Evolutionary conservation across 2,888 invertebrate species (phyloP), one percentile per base, ranked within the genome.

Genomic region (Acanthosepion lycidas): DNA sequence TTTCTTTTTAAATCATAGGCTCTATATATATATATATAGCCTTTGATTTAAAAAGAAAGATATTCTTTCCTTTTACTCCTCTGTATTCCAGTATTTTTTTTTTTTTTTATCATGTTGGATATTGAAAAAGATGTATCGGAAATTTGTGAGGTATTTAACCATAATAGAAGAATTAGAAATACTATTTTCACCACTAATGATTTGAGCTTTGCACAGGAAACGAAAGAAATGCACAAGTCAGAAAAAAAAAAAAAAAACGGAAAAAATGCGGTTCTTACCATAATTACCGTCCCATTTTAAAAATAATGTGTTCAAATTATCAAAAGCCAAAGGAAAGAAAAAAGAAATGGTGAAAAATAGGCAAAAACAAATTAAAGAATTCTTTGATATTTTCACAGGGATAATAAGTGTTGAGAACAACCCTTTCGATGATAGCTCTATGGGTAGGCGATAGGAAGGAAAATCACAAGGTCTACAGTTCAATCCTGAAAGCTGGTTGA

Each of bases 31-130:
- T 78, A 78, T 64, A 64, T 64, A 28, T 64, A 64, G 15, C 18
- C 78, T 78, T 78, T n/a, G 78, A 78, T 78, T 78, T n/a, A 78
- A 78, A 78, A 78, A 78, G 15, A 33, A 78, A 78, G 78, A 78
- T 78, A 33, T n/a, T n/a, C n/a, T 15, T 78, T 59, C 23, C 23
- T 59, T 59, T 20, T 78, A 78, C 18, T 78, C 23, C n/a, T 4
- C n/a, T 78, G 78, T 15, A 78, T 78, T 78, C 12, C 78, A 78
- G 8, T 28, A 42, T 64, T 64, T 64, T 78, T 78, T 64, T 64
- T 64, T 78, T 78, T 78, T 78, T 78, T 33, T n/a, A 78, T 78
- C 78, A 78, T 78, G n/a, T 78, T n/a, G n/a, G 78, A 78, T 78
- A 78, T 78, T 78, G 59, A 59, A 59, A 59, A 59, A 78, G 78